Conservation (phyloP, 2,888 invertebrate genomes). For the Ischnura elegans region DNA sequence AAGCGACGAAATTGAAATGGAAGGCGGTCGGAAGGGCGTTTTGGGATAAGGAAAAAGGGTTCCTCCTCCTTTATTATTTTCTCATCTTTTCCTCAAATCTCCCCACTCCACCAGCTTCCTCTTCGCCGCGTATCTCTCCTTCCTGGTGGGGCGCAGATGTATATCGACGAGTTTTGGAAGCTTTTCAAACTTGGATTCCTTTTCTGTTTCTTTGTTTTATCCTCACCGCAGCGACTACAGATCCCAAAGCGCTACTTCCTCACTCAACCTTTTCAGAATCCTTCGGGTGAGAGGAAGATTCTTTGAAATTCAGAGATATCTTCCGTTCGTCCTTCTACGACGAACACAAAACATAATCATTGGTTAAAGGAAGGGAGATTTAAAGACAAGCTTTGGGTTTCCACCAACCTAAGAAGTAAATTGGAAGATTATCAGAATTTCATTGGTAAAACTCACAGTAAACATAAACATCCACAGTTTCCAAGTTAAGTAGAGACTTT, state of each 20-base stretch:
- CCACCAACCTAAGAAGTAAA: too few relatives aligned
- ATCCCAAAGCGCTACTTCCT: background rate
- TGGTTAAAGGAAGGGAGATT: background rate
- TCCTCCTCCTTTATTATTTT: background rate
- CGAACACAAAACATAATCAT: background rate
- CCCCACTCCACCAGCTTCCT: background rate
- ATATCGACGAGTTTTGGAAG: background rate
- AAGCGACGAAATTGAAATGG: slow-evolving; percentile 43
- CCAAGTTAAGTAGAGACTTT: too few relatives aligned
- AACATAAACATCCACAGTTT: too few relatives aligned
- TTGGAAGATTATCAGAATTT: too few relatives aligned
- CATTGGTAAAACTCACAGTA: too few relatives aligned
- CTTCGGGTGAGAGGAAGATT: background rate
- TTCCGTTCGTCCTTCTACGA: background rate
- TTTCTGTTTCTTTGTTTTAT: background rate
- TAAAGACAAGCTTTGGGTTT: background rate
- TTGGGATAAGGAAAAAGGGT: slow-evolving; percentile 1
- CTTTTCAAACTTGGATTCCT: background rate
- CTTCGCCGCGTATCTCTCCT: background rate
- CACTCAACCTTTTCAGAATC: background rate
- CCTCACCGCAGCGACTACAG: background rate
- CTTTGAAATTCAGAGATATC: background rate
- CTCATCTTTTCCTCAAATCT: background rate
- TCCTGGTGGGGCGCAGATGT: background rate
- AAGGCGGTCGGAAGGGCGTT: background rate